These are phyloP conservation scores for Trididemnum miniatum DNA, from an alignment of 23 tunicate species.

Conservation along the genomic window DNA sequence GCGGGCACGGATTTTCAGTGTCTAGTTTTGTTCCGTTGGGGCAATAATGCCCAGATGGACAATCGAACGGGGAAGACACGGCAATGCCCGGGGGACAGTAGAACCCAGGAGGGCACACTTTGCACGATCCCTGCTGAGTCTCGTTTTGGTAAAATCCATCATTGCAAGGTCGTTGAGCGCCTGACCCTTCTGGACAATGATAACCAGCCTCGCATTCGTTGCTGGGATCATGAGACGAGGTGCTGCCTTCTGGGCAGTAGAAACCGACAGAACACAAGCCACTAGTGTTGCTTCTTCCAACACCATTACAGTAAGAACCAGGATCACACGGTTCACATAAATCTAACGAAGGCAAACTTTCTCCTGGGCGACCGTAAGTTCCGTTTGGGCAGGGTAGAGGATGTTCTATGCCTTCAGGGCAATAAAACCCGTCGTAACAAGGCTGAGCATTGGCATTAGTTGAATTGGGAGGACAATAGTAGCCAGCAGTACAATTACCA, in stretches of 20 bases:
- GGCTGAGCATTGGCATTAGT: neutral
- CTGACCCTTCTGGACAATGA: conserved; percentile 77
- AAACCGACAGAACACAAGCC: conserved; percentile 74
- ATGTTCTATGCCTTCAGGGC: conserved; percentile 73
- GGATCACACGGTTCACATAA: conserved; percentile 60
- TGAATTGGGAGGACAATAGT: conserved; percentile 66
- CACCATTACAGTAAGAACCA: conserved; percentile 62
- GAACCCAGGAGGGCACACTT: conserved; percentile 64
- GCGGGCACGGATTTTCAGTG: conserved; percentile 46
- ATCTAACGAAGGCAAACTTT: neutral
- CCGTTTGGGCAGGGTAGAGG: conserved; percentile 85
- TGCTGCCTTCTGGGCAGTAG: conserved; percentile 75
- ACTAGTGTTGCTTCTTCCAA: conserved; percentile 39
- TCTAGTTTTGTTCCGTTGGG: conserved; percentile 33
- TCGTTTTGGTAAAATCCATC: conserved; percentile 73
- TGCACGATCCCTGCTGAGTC: conserved; percentile 45
- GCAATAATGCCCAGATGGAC: conserved; percentile 72
- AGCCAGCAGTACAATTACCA: conserved; percentile 63
- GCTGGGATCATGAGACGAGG: conserved; percentile 11
- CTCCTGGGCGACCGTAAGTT: conserved; percentile 35
- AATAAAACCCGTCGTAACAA: conserved; percentile 56
- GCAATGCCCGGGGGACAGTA: conserved; percentile 70
- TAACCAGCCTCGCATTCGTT: conserved; percentile 65
- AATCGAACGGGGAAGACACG: conserved; percentile 30
- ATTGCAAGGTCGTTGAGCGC: conserved; percentile 51